Evolutionary conservation across 2,113 vertebrate genomes (phyloP).

Genomic region (Crotalus tigris): DNA sequence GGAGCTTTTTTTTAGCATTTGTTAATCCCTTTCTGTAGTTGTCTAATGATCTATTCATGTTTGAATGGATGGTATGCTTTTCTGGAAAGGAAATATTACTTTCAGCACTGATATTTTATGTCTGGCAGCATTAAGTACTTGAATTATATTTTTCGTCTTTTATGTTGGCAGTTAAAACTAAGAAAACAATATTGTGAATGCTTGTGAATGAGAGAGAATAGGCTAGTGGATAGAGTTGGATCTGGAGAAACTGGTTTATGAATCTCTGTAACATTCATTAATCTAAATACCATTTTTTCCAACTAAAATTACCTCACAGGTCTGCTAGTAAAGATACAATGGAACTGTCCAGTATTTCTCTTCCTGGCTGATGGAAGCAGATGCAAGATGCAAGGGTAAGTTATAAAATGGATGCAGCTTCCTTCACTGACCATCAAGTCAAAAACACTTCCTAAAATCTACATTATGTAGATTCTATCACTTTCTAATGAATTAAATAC

Average conservation of each 20-base stretch:
- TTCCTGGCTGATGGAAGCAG: too few relatives aligned
- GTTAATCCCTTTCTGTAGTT: not conserved
- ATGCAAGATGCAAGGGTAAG: not conserved
- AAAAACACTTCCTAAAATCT: not conserved
- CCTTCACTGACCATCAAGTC: not conserved
- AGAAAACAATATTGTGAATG: not conserved
- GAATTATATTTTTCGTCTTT: slow-evolving; percentile 6
- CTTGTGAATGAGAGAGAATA: not conserved
- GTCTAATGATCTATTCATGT: not conserved
- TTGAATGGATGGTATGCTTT: not conserved
- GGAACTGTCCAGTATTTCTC: not conserved
- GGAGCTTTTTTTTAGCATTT: not conserved
- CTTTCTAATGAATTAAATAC: not conserved
- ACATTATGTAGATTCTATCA: not conserved
- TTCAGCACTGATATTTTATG: slow-evolving; percentile 4
- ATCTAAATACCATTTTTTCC: not conserved
- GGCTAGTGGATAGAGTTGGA: not conserved
- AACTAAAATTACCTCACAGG: not conserved
- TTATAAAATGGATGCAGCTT: not conserved
- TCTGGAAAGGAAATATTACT: not conserved
- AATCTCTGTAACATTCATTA: too few relatives aligned
- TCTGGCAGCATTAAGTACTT: not conserved
- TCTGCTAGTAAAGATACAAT: not conserved
- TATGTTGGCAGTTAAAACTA: slow-evolving; percentile 4
- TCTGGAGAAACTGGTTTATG: not conserved